These are phyloP conservation scores for Melanotaenia parkinsoni DNA, from an alignment of 2,797 vertebrate species.

Conservation along the genomic window DNA sequence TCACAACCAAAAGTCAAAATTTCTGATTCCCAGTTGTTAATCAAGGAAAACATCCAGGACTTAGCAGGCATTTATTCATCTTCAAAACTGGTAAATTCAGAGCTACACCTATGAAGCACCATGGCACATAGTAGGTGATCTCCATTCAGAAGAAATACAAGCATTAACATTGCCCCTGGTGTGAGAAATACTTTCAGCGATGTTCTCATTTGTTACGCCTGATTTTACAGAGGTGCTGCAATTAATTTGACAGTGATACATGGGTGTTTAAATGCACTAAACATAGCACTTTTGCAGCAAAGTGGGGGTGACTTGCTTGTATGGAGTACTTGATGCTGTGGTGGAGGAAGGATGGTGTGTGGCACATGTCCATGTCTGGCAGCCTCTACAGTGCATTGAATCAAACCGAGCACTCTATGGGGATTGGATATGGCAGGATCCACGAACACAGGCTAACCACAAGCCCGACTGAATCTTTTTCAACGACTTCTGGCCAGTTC, in stretches of 20 bases:
- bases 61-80: background rate
- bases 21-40: background rate
- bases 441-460: constrained; percentile 61
- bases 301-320: constrained; percentile 3
- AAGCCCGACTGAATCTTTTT: constrained; percentile 68
- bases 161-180: constrained; percentile 14
- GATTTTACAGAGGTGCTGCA: constrained; percentile 42
- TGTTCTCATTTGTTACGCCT: constrained; percentile 47
- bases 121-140: constrained; percentile 24
- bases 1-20: background rate
- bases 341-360: constrained; percentile 3
- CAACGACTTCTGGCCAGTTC: constrained; percentile 56
- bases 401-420: constrained; percentile 44
- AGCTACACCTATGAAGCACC: background rate
- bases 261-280: constrained; percentile 37
- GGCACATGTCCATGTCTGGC: constrained; percentile 20
- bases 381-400: constrained; percentile 38
- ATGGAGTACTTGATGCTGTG: constrained; percentile 5
- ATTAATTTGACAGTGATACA: constrained; percentile 46
- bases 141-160: constrained; percentile 37
- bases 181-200: constrained; percentile 20
- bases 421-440: constrained; percentile 56
- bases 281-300: constrained; percentile 33
- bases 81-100: constrained; percentile 19
- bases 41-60: background rate